Percentiles rank a stretch among this genome's conserved stretches.
Evolutionary conservation across 2,797 vertebrate species (phyloP).

Genomic region (Mastacembelus armatus): DNA sequence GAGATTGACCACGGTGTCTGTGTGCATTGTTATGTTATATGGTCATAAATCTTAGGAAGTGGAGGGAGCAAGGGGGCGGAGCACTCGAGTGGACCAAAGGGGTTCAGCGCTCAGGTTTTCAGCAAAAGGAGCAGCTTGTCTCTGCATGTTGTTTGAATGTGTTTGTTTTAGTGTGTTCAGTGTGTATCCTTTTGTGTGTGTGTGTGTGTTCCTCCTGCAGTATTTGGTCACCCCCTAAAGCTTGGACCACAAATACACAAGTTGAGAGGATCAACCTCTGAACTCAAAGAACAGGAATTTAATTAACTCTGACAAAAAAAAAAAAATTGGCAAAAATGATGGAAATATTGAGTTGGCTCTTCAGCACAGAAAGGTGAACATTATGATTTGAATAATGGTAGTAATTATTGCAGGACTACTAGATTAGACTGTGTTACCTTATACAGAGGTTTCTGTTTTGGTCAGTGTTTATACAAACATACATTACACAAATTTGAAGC

Average conservation of each 20-base stretch:
- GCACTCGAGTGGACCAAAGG: conserved; percentile 62
- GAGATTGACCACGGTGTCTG: conserved; percentile 76
- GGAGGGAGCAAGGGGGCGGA: conserved; percentile 59
- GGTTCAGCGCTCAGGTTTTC: conserved; percentile 52
- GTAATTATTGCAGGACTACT: no score
- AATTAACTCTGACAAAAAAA: background rate
- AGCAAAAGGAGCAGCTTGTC: conserved; percentile 40
- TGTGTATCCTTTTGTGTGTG: conserved; percentile 41
- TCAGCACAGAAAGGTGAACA: conserved; percentile 22
- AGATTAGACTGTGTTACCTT: conserved; percentile 26
- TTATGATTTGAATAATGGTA: conserved; percentile 33
- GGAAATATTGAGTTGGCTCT: background rate
- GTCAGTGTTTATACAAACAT: conserved; percentile 9
- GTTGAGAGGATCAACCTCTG: background rate
- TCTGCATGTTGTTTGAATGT: conserved; percentile 45
- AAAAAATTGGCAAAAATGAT: background rate
- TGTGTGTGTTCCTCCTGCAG: background rate
- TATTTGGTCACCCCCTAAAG: background rate
- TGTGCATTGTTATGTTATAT: conserved; percentile 83
- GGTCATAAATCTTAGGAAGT: conserved; percentile 82
- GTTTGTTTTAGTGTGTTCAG: conserved; percentile 40
- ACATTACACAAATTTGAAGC: conserved; percentile 13
- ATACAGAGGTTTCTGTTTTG: conserved; percentile 25
- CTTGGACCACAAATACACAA: background rate
- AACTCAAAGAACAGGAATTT: conserved; percentile 10